These are phyloP conservation scores for Achatina immaculata DNA, from an alignment of 1,140 invertebrate species.

Conservation along the genomic window DNA sequence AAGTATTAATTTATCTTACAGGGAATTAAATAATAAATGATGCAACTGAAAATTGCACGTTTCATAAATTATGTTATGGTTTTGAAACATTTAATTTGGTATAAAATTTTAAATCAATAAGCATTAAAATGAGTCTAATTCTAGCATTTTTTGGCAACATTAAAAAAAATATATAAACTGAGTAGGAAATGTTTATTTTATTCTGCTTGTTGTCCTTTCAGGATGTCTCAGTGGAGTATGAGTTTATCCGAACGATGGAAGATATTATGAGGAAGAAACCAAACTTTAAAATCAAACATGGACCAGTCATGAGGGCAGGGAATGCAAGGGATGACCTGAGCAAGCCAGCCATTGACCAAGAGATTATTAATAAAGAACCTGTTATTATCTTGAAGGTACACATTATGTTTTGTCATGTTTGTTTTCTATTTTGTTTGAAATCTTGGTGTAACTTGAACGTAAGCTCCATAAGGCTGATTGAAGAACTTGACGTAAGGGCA, in stretches of 20 bases:
- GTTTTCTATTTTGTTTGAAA: not conserved
- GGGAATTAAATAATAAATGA: too few species aligned
- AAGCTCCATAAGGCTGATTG: not conserved
- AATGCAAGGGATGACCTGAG: slow-evolving; percentile 66
- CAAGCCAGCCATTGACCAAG: slow-evolving; percentile 63
- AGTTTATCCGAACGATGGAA: slow-evolving; percentile 65
- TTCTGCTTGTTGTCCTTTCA: too few species aligned
- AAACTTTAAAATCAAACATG: slow-evolving; percentile 59
- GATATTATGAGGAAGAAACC: slow-evolving; percentile 63
- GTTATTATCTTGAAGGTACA: slow-evolving; percentile 58
- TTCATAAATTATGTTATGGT: too few species aligned
- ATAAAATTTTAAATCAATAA: too few species aligned
- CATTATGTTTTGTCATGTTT: too few species aligned
- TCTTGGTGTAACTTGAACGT: not conserved
- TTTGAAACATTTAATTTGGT: too few species aligned
- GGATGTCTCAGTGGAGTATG: slow-evolving; percentile 69
- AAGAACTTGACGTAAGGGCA: not conserved
- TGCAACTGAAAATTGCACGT: too few species aligned
- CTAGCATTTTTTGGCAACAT: too few species aligned
- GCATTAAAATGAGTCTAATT: too few species aligned
- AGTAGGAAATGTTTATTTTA: too few species aligned
- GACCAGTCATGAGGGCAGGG: slow-evolving; percentile 64
- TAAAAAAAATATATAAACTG: too few species aligned
- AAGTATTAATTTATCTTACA: too few species aligned
- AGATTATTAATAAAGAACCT: slow-evolving; percentile 56